Evolutionary conservation across 2,113 vertebrate species (phyloP), one percentile per base, ranked within the genome.

Genomic region (Echinops telfairi): DNA sequence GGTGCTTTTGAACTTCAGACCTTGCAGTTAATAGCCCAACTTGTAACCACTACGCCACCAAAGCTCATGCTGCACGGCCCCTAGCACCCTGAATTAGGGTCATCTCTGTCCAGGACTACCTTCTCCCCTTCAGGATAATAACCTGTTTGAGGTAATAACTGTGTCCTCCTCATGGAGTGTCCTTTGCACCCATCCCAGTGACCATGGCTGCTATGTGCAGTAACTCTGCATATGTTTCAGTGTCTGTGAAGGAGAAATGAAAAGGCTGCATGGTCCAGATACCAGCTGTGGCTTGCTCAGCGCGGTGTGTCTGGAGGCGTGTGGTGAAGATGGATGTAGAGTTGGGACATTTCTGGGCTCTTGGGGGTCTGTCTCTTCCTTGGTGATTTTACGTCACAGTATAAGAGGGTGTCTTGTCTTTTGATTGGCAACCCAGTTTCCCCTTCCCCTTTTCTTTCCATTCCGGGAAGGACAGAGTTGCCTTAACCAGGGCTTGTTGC

Each of bases 81-180:
- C 60, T 62, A 62, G 60, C 4, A 14, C 15, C 31, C 33, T 5
- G 11, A 53, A 3, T 60, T 23, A 1, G 7, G 47, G 3, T 40
- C 1, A 0, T 64, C 47, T 70, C 53, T 40, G 6, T n/a, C 76
- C 40, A 1, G 36, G 0, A 8, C 17, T 20, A 5, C 62, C n/a
- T 15, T 10, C 5, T 40, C 23, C 2, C 6, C n/a, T 89, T 9
- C 43, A 0, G 2, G 57, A 31, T 2, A 8, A 16, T 19, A 27
- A n/a, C 57, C 29, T 83, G 14, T 1, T 2, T 14, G 43, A 82
- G 9, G 64, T 33, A 47, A 89, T 71, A 68, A 17, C 29, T 40
- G 17, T 36, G 14, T 53, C 68, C 77, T 62, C 40, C 25, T n/a
- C 15, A 0, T 25, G 77, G 31, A 8, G 17, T n/a, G 40, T 2